Conservation (phyloP, 2,797 vertebrate species). For the Lithobates pipiens region DNA sequence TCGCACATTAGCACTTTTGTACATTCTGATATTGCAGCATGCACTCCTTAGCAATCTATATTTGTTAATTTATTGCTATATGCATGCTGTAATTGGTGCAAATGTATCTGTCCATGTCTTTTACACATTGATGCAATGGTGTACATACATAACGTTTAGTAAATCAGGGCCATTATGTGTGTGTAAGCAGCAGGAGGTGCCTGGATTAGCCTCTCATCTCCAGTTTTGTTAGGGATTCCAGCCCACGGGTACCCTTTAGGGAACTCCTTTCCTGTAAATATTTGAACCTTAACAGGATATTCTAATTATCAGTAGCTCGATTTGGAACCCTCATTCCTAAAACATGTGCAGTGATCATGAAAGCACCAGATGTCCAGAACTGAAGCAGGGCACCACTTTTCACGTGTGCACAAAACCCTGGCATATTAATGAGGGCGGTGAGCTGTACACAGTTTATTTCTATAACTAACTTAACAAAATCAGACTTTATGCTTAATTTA, state of each 20-base stretch:
- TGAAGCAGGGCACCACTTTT: conserved; percentile 7
- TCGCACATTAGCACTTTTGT: too few species aligned
- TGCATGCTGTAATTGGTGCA: too few species aligned
- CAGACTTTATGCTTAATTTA: conserved; percentile 5
- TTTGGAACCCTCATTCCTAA: neutral
- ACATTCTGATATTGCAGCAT: too few species aligned
- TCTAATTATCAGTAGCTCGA: neutral
- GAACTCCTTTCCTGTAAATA: neutral
- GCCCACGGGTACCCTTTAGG: neutral
- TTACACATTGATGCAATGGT: neutral
- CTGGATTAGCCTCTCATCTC: neutral
- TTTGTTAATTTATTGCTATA: too few species aligned
- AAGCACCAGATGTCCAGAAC: conserved; percentile 9
- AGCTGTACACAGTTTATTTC: neutral
- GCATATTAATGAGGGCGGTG: neutral
- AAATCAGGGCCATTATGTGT: neutral
- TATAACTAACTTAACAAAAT: conserved; percentile 4
- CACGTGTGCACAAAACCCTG: neutral
- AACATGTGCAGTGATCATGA: neutral
- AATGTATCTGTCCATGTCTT: neutral
- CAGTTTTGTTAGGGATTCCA: neutral
- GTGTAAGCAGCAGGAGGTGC: neutral
- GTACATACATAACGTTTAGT: neutral
- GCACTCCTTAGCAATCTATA: too few species aligned
- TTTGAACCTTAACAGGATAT: neutral